Evolutionary conservation across 2,888 invertebrate genomes (phyloP).

Genomic region (Ormia ochracea): DNA sequence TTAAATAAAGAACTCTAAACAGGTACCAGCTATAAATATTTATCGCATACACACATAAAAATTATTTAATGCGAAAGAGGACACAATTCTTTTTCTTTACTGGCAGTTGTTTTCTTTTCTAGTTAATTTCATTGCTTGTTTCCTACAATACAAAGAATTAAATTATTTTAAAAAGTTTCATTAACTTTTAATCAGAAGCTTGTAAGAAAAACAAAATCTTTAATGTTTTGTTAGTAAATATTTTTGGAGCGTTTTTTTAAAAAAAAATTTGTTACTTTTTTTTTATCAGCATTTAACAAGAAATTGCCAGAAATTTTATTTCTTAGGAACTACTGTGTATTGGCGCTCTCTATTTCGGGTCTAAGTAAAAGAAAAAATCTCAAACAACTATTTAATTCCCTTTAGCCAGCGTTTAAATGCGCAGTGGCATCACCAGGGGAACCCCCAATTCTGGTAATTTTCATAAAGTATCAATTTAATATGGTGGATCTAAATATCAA

Average conservation of each 20-base stretch:
- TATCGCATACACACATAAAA: neutral
- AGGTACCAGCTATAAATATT: slow-evolving; percentile 3
- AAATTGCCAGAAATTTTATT: neutral
- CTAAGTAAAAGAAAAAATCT: no score
- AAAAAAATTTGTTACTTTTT: no score
- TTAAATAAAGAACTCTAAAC: slow-evolving; percentile 15
- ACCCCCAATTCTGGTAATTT: no score
- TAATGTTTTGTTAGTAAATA: neutral
- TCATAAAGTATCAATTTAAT: no score
- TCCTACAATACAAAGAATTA: neutral
- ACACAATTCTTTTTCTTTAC: neutral
- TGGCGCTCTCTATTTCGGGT: neutral
- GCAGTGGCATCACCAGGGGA: no score
- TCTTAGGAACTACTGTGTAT: neutral
- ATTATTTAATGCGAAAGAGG: neutral
- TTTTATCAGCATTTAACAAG: slow-evolving; percentile 24
- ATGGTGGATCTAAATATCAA: no score
- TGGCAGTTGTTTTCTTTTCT: neutral
- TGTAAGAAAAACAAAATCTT: neutral
- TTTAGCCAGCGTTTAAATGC: no score
- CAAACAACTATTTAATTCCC: no score
- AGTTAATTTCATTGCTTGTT: neutral
- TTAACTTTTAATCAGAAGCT: slow-evolving; percentile 1
- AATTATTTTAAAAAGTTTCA: neutral
- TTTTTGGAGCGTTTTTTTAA: neutral